A percentile compares a stretch with the other conserved stretches of the same genome.
Evolutionary conservation across 2,113 vertebrate genomes (phyloP).

Genomic region (Antigone vipio): DNA sequence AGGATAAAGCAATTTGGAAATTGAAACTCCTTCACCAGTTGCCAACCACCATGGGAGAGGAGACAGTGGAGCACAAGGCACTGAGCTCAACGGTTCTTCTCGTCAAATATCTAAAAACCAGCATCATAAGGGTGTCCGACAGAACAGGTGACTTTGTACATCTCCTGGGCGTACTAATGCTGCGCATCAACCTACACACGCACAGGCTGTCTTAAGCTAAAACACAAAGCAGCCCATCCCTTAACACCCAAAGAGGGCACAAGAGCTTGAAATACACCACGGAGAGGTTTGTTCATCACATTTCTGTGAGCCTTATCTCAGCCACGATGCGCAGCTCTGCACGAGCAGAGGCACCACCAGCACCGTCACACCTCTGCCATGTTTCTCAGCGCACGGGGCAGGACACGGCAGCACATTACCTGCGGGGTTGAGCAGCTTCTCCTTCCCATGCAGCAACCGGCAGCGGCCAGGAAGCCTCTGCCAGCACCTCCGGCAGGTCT

Average conservation of each 20-base stretch:
- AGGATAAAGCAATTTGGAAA: neutral
- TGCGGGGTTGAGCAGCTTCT: fast-evolving
- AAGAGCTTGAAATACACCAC: neutral
- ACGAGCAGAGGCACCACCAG: neutral
- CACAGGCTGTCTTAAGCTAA: neutral
- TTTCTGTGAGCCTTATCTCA: neutral
- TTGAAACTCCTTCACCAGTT: neutral
- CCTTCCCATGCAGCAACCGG: neutral
- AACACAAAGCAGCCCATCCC: neutral
- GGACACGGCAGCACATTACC: neutral
- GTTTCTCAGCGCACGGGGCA: fast-evolving
- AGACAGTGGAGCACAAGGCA: neutral
- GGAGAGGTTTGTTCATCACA: neutral
- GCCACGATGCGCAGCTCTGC: fast-evolving
- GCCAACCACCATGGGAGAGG: neutral
- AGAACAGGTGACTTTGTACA: neutral
- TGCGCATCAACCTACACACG: fast-evolving
- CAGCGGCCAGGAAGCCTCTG: neutral
- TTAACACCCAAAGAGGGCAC: neutral
- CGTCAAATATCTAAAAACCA: neutral
- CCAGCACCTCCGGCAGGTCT: neutral
- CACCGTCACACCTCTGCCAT: neutral
- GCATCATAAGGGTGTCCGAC: too few relatives aligned
- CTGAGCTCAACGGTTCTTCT: neutral
- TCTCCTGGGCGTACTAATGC: fast-evolving